Evolutionary conservation across 2,888 invertebrate species (phyloP).

Genomic region (Conomelus anceps): DNA sequence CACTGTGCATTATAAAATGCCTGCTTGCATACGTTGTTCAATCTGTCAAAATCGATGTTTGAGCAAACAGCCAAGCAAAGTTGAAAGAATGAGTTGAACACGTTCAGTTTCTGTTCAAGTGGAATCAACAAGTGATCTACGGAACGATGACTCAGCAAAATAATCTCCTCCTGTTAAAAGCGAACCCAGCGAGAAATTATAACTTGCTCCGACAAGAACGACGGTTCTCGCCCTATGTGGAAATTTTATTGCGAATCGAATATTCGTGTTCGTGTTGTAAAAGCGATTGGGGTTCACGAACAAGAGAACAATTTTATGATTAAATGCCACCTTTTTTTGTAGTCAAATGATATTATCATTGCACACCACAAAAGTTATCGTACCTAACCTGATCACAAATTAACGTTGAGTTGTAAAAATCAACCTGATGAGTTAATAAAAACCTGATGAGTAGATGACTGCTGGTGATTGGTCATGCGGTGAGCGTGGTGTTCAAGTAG

Average conservation of each 20-base stretch:
- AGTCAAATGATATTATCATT: background rate
- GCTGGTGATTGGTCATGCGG: too few relatives aligned
- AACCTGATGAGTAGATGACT: too few relatives aligned
- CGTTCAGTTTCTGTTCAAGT: background rate
- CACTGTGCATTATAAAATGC: too few relatives aligned
- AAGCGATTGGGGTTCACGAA: background rate
- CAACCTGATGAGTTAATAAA: too few relatives aligned
- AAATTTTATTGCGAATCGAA: background rate
- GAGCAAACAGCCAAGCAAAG: background rate
- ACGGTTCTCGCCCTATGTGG: background rate
- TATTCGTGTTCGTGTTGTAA: background rate
- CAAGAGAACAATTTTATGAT: background rate
- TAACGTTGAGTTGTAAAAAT: too few relatives aligned
- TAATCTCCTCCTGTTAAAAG: background rate
- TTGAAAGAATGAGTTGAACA: background rate
- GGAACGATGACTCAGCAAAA: background rate
- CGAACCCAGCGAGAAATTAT: background rate
- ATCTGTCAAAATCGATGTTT: too few relatives aligned
- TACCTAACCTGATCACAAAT: too few relatives aligned
- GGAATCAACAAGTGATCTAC: background rate
- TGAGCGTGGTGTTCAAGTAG: too few relatives aligned
- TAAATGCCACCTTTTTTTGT: background rate
- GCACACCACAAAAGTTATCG: background rate
- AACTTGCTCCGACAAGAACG: background rate
- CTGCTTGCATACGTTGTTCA: too few relatives aligned